phyloP scores from a whole-genome alignment of 2,888 invertebrate species.

The Tipula lateralis region DNA sequence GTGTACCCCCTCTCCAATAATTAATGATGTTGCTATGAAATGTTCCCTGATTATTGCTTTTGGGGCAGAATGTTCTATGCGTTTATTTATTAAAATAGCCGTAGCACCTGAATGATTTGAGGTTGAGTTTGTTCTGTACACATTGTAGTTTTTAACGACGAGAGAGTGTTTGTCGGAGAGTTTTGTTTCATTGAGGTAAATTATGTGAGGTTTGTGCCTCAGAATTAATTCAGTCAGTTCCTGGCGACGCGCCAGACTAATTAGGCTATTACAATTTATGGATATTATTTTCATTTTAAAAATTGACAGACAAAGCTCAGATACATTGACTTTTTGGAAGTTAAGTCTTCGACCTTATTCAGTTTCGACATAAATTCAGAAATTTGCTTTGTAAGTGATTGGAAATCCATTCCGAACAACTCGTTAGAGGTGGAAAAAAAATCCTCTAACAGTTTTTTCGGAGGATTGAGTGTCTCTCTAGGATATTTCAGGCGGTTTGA shows the following conservation, averaged over 20 bases:
- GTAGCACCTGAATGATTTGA: background rate
- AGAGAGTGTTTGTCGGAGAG: background rate
- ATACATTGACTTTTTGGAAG: too few relatives aligned
- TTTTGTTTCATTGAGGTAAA: background rate
- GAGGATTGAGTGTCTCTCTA: too few relatives aligned
- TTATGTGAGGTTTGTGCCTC: background rate
- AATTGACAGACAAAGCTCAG: too few relatives aligned
- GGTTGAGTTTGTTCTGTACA: background rate
- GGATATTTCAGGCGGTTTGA: too few relatives aligned
- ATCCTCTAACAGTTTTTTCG: too few relatives aligned
- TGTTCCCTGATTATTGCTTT: background rate
- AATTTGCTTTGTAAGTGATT: too few relatives aligned
- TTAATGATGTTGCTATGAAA: background rate
- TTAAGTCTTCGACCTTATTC: too few relatives aligned
- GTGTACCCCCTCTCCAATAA: background rate
- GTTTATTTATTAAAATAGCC: background rate
- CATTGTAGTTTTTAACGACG: background rate
- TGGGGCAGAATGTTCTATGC: background rate
- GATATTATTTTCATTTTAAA: too few relatives aligned
- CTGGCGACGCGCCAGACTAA: background rate
- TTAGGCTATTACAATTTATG: too few relatives aligned
- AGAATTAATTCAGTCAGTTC: background rate
- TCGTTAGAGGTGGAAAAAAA: too few relatives aligned
- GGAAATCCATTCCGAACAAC: too few relatives aligned
- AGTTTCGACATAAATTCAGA: too few relatives aligned